These are phyloP conservation scores for Blera fallax DNA, from an alignment of 2,888 invertebrate species.

Conservation along the genomic window DNA sequence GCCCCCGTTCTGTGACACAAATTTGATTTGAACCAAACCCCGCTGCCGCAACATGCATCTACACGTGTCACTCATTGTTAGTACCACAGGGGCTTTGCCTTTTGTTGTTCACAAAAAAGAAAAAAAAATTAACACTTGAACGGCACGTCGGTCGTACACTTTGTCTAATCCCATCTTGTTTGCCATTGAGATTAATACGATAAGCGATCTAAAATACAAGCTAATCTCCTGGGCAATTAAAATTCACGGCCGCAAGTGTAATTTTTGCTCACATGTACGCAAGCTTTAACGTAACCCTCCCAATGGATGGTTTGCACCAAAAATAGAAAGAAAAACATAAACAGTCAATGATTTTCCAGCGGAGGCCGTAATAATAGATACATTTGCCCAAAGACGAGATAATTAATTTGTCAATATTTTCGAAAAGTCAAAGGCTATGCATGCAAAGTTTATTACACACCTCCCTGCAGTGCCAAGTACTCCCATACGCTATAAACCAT, in stretches of 20 bases:
- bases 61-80: conserved; percentile 48
- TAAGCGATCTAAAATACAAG: conserved; percentile 20
- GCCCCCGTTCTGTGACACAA: not conserved
- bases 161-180: conserved; percentile 27
- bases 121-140: not conserved
- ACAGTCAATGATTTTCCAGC: not conserved
- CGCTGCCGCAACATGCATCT: conserved; percentile 1
- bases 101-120: not conserved
- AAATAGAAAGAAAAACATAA: conserved; percentile 21
- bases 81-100: not conserved
- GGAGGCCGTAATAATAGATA: conserved; percentile 14
- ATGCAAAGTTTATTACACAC: not conserved
- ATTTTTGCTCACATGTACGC: not conserved
- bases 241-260: conserved; percentile 35
- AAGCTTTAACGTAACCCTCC: conserved; percentile 18
- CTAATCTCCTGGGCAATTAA: conserved; percentile 21
- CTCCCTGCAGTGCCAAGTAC: not conserved
- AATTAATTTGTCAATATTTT: conserved; percentile 40
- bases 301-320: conserved; percentile 3
- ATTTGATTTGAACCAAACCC: not conserved
- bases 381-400: not conserved
- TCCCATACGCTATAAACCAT: no score
- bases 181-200: conserved; percentile 38
- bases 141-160: not conserved
- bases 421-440: not conserved